Evolutionary conservation across 2,797 vertebrate species (phyloP).

Genomic region (Fistularia tabacaria): DNA sequence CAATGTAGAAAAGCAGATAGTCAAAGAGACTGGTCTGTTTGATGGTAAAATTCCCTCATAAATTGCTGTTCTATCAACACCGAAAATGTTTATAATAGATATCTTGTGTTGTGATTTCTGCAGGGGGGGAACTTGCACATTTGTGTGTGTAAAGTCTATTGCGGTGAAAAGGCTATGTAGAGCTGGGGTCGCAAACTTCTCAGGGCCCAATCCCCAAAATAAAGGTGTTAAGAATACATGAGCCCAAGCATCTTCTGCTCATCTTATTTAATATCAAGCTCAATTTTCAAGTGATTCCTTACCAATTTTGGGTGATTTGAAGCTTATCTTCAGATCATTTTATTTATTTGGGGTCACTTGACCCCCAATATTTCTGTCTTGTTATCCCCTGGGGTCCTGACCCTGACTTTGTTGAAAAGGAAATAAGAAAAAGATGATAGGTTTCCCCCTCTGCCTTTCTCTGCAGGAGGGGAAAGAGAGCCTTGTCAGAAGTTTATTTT

Average conservation of each 20-base stretch:
- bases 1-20: conserved; percentile 9
- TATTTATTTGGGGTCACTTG: too few species aligned
- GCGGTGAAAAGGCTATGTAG: not conserved
- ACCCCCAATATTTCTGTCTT: too few species aligned
- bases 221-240: too few species aligned
- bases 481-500: conserved; percentile 37
- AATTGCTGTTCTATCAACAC: conserved; percentile 12
- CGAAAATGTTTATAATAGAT: conserved; percentile 11
- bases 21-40: conserved; percentile 34
- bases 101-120: conserved; percentile 37
- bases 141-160: not conserved
- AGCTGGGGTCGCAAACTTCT: not conserved
- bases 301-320: too few species aligned
- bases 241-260: too few species aligned
- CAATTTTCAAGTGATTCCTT: too few species aligned
- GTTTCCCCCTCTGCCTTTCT: conserved; percentile 5
- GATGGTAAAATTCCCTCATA: conserved; percentile 12
- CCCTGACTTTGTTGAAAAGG: too few species aligned
- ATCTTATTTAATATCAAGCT: too few species aligned
- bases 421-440: conserved; percentile 3
- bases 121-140: conserved; percentile 3
- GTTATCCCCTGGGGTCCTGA: too few species aligned
- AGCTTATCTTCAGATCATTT: too few species aligned
- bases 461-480: not conserved
- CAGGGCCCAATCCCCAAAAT: too few species aligned